Evolutionary conservation across 1,140 invertebrate species (phyloP).

Genomic region (Theocolax elegans): DNA sequence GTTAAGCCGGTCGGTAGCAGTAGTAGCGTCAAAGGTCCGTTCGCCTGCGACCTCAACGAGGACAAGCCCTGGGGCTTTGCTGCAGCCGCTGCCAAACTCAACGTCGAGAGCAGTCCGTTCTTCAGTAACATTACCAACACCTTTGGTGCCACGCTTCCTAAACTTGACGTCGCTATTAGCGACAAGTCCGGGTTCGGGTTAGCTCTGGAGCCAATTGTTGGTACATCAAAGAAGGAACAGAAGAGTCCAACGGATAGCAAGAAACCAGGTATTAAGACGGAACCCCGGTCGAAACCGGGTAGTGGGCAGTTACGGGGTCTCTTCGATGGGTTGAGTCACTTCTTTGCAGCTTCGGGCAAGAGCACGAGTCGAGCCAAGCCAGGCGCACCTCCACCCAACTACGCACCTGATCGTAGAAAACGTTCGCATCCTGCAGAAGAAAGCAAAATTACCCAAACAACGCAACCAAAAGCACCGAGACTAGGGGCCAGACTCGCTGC

Average conservation of each 20-base stretch:
- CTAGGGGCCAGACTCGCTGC: neutral
- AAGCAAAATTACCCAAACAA: neutral
- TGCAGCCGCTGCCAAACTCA: conserved; percentile 70
- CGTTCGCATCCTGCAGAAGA: conserved; percentile 35
- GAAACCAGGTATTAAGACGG: neutral
- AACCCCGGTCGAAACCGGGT: conserved; percentile 56
- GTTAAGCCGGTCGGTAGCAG: too few species aligned
- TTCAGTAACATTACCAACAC: conserved; percentile 61
- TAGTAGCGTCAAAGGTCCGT: conserved; percentile 53
- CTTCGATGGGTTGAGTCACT: conserved; percentile 86
- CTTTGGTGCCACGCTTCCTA: conserved; percentile 56
- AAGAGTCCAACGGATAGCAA: conserved; percentile 2
- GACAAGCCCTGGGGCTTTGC: conserved; percentile 83
- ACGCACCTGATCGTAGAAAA: conserved; percentile 67
- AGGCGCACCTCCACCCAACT: conserved; percentile 67
- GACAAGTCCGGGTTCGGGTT: conserved; percentile 58
- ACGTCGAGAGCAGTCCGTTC: conserved; percentile 54
- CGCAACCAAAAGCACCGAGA: conserved; percentile 10
- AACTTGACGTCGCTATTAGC: conserved; percentile 57
- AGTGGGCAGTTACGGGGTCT: conserved; percentile 78
- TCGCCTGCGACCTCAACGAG: conserved; percentile 60
- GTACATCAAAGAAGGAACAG: conserved; percentile 53
- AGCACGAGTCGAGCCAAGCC: conserved; percentile 69
- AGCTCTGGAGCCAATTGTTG: conserved; percentile 25
- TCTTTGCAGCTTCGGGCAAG: conserved; percentile 77